A percentile compares a stretch with the other conserved stretches of the same genome.
Conservation (phyloP, 2,888 invertebrate genomes). For the Stramonita haemastoma region DNA sequence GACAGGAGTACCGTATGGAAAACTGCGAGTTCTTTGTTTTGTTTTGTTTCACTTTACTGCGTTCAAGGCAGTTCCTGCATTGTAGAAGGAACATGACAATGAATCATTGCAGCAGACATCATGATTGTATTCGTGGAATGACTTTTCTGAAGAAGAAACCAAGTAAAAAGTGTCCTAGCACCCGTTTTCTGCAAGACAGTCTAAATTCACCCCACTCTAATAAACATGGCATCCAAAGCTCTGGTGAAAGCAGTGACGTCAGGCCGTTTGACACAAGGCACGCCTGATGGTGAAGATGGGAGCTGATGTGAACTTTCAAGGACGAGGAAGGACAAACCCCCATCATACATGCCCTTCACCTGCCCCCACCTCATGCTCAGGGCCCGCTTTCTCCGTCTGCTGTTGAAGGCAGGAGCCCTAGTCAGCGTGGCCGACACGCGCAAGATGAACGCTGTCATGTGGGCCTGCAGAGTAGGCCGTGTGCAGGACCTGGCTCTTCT, state of each 20-base stretch:
- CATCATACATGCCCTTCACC: not conserved
- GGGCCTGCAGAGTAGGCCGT: constrained; percentile 18
- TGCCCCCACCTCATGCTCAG: not conserved
- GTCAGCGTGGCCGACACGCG: not conserved
- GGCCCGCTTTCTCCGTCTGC: not conserved
- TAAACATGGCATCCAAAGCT: constrained; percentile 30
- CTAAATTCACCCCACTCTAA: not conserved
- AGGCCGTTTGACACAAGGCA: constrained; percentile 19
- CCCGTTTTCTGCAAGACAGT: not conserved
- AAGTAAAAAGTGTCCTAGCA: not conserved
- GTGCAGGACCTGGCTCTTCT: not conserved
- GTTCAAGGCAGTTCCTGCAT: too few relatives aligned
- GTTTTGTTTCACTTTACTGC: too few relatives aligned
- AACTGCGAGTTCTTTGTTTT: too few relatives aligned
- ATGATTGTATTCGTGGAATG: too few relatives aligned
- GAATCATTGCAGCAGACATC: too few relatives aligned
- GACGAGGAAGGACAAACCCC: constrained; percentile 22
- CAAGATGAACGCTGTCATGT: constrained; percentile 25
- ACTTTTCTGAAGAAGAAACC: too few relatives aligned
- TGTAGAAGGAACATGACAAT: too few relatives aligned
- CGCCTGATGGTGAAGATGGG: constrained; percentile 31
- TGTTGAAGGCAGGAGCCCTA: constrained; percentile 14
- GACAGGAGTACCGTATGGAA: too few relatives aligned
- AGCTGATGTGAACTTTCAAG: constrained; percentile 6
- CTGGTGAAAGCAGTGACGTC: constrained; percentile 35